Percentiles rank a stretch among this genome's conserved stretches.
Conservation (phyloP, 1,140 invertebrate species). For the Cryptotermes secundus region DNA sequence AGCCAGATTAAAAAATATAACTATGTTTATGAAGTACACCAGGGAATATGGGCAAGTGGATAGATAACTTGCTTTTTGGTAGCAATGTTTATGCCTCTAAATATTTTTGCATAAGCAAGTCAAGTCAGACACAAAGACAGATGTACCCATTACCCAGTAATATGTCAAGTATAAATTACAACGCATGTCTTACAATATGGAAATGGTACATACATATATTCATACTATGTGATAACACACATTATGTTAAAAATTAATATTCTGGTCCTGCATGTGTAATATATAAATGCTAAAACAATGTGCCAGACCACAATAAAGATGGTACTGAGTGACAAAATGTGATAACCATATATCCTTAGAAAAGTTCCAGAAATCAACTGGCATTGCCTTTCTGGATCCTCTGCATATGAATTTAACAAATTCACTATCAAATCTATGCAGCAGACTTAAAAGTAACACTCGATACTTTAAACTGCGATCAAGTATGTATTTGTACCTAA, state of each 20-base stretch:
- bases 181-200: background rate
- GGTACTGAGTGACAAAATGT: background rate
- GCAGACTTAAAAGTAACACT: constrained; percentile 11
- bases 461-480: background rate
- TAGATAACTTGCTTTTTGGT: too few species aligned
- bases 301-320: constrained; percentile 6
- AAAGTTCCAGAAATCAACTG: constrained; percentile 4
- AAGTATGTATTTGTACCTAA: background rate
- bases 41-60: too few species aligned
- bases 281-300: constrained; percentile 11
- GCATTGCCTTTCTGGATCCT: background rate
- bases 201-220: background rate
- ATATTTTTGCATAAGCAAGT: too few species aligned
- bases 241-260: background rate
- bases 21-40: too few species aligned
- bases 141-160: too few species aligned
- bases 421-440: background rate
- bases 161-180: too few species aligned
- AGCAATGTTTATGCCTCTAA: too few species aligned
- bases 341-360: background rate
- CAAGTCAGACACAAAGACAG: too few species aligned
- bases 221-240: background rate
- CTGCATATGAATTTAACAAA: background rate
- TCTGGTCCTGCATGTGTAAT: background rate
- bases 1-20: too few species aligned